These are phyloP conservation scores for Linnaemya vulpina DNA, from an alignment of 2,888 invertebrate species.

Conservation along the genomic window DNA sequence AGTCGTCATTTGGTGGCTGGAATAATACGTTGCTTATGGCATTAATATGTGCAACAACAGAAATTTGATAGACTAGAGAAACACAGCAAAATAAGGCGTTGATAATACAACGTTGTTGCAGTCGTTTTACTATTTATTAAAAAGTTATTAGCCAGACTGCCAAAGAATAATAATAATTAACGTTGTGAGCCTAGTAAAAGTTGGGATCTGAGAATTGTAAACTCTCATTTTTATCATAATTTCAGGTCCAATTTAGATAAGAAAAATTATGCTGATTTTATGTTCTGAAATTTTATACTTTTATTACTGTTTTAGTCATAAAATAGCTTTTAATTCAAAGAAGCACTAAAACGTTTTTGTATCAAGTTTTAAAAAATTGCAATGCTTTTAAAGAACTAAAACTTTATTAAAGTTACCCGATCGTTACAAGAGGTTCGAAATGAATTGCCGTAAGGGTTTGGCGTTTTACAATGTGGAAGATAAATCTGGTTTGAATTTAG, in stretches of 20 bases:
- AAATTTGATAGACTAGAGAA: slow-evolving; percentile 18
- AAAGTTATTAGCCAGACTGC: slow-evolving; percentile 9
- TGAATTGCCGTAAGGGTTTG: too few relatives aligned
- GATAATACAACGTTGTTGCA: slow-evolving; percentile 39
- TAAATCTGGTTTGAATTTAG: too few relatives aligned
- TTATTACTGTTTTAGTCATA: too few relatives aligned
- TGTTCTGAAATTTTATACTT: background rate
- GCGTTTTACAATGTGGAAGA: too few relatives aligned
- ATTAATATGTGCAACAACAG: slow-evolving; percentile 21
- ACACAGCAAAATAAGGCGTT: slow-evolving; percentile 44
- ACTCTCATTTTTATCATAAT: slow-evolving; percentile 2
- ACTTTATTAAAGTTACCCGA: background rate
- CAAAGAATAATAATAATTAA: slow-evolving; percentile 29
- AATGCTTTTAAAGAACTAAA: background rate
- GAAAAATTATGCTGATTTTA: background rate
- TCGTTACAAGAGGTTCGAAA: background rate
- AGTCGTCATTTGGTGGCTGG: slow-evolving; percentile 13
- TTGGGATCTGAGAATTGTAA: background rate
- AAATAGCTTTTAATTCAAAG: too few relatives aligned
- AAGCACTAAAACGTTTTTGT: too few relatives aligned
- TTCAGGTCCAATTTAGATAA: background rate
- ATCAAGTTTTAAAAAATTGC: too few relatives aligned
- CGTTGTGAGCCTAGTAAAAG: slow-evolving; percentile 3
- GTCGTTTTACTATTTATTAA: slow-evolving; percentile 52
- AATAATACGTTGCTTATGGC: background rate